Conservation (phyloP, 2,888 invertebrate genomes). For the Ophioninae sp. region DNA sequence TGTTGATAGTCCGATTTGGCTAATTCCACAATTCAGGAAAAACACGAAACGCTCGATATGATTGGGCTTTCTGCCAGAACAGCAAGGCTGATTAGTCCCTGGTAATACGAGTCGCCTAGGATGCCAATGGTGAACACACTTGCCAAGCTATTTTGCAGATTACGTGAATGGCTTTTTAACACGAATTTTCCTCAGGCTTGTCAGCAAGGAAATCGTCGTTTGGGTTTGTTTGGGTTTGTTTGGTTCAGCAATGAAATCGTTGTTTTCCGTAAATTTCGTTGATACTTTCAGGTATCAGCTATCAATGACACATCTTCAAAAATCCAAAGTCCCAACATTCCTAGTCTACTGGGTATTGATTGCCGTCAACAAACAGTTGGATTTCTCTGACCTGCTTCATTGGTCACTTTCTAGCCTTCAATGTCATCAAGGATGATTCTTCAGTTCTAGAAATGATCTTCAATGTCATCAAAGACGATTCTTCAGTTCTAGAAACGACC, state of each 20-base stretch:
- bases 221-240: too few species aligned
- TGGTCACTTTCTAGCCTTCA: not conserved
- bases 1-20: conserved; percentile 10
- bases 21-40: conserved; percentile 30
- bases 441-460: too few species aligned
- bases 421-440: not conserved
- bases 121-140: not conserved
- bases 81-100: not conserved
- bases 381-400: not conserved
- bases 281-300: not conserved
- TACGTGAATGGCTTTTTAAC: not conserved
- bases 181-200: not conserved
- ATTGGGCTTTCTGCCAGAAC: not conserved
- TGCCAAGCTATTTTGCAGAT: not conserved
- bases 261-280: not conserved
- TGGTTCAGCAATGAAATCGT: too few species aligned
- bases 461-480: not conserved
- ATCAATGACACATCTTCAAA: not conserved
- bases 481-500: too few species aligned
- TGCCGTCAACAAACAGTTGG: not conserved
- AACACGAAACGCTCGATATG: not conserved
- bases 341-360: not conserved
- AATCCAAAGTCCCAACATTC: not conserved
- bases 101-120: not conserved
- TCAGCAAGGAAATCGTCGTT: not conserved